Evolutionary conservation across 2,113 vertebrate species (phyloP), one percentile per base, ranked within the genome.

Genomic region (Ciconia boyciana): DNA sequence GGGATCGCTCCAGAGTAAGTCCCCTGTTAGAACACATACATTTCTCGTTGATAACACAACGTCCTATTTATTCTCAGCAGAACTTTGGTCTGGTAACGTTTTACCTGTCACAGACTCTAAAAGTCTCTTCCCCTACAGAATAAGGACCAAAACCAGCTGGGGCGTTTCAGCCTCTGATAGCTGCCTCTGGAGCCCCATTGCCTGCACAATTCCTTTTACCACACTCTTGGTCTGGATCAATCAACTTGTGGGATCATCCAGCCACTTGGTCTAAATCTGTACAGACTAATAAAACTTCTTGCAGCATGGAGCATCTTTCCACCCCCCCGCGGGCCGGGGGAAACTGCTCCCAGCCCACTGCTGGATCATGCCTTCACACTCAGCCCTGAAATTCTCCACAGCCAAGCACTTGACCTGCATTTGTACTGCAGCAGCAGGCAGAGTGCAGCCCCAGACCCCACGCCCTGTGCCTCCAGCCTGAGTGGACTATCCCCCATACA

Each of bases 281-380:
- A 41, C 46, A 61, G 70, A 29, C 26, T 28, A 68, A 54, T 4
- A 57, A 34, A 72, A 65, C 43, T 43, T 26, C 51, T 31, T 49
- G 77, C 43, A 21, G 25, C 2, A 1, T 6, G 12, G 29, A 57
- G 41, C 49, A 48, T 25, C 66, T 43, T 57, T 48, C 43, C 76
- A 64, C 4, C 16, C 6, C 9, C 12, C 10, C 3, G 2, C 15
- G 26, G 17, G 13, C 49, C 14, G 4, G 8, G 13, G 9, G 26
- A 69, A 60, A 52, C 32, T 5, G 32, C 26, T 52, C 32, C 32
- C 55, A 32, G 44, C 32, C 21, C 61, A 25, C 36, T 3, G 1
- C 14, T 32, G 21, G 64, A 10, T 39, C 28, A 4, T 5, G 17
- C 14, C 54, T 54, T 61, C 36, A 16, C 16, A 25, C 18, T 24